Evolutionary conservation across 2,888 invertebrate species (phyloP), one percentile per base, ranked within the genome.

Genomic region (Thera britannica): DNA sequence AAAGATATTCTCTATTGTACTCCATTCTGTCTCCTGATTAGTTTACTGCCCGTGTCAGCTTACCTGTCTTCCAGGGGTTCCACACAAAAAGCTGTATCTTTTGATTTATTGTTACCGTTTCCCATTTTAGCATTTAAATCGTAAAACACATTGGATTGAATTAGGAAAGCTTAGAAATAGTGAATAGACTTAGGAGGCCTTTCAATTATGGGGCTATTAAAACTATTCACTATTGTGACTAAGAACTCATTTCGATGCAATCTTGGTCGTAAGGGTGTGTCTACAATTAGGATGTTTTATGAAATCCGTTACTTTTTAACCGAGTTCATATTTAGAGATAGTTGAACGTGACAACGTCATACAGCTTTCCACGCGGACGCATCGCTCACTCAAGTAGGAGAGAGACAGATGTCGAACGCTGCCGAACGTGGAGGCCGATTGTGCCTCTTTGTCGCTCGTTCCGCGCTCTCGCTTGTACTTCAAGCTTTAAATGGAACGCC

Each of bases 131-230:
- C 34, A 54, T 54, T 55, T 36, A 35, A 62, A 62, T 58, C 58
- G 35, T 58, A 58, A 58, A 57, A 57, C 41, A 36, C 56, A 41
- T 23, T 8, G 23, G 9, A 58, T 55, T 38, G 36, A 59, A 49
- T 38, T 55, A 46, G 55, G 11, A 58, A 58, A 58, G 46, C 62
- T 61, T 55, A 62, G 62, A 56, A 41, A 23, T 12, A 11, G 1
- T 62, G 48, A 62, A 48, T 48, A 35, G 58, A 46, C 44, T 44
- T 11, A 44, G 23, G 8, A 12, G 12, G 55, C 36, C 41, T 65
- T 69, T 59, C 65, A 69, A 69, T 69, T 62, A 69, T 56, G 56
- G 51, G 35, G 6, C 62, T 62, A 62, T 69, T 69, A 69, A 51
- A 62, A 58, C 61, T 59, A 65, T 58, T 65, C 69, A 65, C 36